Evolutionary conservation across 1,140 invertebrate genomes (phyloP).

Genomic region (Holotrichia oblita): DNA sequence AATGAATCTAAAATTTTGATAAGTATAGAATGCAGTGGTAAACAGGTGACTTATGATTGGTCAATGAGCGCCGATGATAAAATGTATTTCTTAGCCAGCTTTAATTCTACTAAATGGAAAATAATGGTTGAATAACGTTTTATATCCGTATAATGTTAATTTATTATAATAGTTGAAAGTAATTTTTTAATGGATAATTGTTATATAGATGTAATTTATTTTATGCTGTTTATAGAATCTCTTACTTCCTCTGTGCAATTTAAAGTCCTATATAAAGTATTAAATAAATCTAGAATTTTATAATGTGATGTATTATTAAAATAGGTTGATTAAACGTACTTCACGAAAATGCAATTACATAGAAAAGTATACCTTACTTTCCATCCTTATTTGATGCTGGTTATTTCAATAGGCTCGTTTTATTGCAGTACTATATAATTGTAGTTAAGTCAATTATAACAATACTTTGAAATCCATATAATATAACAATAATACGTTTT

Average conservation of each 20-base stretch:
- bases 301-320: no score
- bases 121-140: constrained; percentile 28
- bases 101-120: constrained; percentile 32
- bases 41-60: constrained; percentile 38
- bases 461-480: no score
- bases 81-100: constrained; percentile 27
- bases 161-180: no score
- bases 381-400: no score
- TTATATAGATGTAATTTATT: constrained; percentile 3
- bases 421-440: no score
- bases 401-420: no score
- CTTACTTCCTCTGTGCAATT: background rate
- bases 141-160: background rate
- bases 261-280: background rate
- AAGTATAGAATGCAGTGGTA: constrained; percentile 49
- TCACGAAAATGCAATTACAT: no score
- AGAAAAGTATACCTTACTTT: no score
- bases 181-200: background rate
- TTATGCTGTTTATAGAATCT: constrained; percentile 15
- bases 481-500: no score
- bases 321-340: no score
- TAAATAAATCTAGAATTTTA: no score
- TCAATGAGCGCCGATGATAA: constrained; percentile 14
- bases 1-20: constrained; percentile 50
- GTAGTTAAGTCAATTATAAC: no score